phyloP scores from a whole-genome alignment of 92 coral and sea anemone genomes.

The Palythoa caribaeorum region DNA sequence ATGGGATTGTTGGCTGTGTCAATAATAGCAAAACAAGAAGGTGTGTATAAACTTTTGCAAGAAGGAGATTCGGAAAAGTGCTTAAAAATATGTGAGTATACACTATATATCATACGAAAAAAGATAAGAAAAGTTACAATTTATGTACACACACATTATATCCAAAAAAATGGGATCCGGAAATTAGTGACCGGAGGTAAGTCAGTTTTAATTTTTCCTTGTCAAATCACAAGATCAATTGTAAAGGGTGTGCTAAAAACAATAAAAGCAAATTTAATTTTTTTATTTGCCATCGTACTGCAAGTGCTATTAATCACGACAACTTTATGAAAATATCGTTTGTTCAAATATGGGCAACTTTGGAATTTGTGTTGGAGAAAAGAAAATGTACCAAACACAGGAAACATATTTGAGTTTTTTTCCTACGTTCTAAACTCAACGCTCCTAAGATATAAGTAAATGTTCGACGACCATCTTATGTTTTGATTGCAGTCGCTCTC shows the following conservation, averaged over 20 bases:
- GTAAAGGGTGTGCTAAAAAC: constrained; percentile 3
- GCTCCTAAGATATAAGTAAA: background rate
- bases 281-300: background rate
- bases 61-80: too few relatives aligned
- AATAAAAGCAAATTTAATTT: background rate
- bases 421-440: background rate
- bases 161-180: background rate
- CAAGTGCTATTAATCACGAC: constrained; percentile 11
- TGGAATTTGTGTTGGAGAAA: constrained; percentile 19
- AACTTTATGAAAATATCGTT: constrained; percentile 16
- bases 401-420: background rate
- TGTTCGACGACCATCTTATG: constrained; percentile 13
- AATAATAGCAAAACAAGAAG: too few relatives aligned
- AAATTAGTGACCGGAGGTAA: background rate
- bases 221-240: background rate
- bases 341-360: background rate
- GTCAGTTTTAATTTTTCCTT: background rate
- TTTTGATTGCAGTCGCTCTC: constrained; percentile 1
- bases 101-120: too few relatives aligned
- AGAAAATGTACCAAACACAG: constrained; percentile 6
- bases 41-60: too few relatives aligned
- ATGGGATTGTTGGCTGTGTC: too few relatives aligned
- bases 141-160: too few relatives aligned
- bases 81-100: too few relatives aligned
- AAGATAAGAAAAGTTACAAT: too few relatives aligned